Conservation (phyloP, 2,888 invertebrate genomes). For the Platypus cylindrus region DNA sequence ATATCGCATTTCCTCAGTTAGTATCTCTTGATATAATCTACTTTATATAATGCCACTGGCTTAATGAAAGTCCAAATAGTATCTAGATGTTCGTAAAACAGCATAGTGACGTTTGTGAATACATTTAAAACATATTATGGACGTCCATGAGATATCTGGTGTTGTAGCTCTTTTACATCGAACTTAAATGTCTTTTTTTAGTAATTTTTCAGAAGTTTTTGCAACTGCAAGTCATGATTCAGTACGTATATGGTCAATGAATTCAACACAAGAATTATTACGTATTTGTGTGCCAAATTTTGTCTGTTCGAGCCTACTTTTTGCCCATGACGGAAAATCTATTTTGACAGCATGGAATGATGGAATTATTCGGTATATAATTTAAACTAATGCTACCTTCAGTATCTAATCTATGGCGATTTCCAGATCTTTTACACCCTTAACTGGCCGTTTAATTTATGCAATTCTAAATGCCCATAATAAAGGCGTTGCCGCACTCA, state of each 20-base stretch:
- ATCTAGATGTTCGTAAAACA: background rate
- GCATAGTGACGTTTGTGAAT: too few species aligned
- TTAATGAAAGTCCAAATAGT: background rate
- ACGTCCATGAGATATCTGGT: too few species aligned
- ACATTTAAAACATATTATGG: too few species aligned
- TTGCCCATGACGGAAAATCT: constrained; percentile 66
- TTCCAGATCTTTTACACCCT: constrained; percentile 55
- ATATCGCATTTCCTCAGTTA: constrained; percentile 73
- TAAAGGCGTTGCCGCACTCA: constrained; percentile 76
- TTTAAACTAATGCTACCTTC: background rate
- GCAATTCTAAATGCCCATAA: constrained; percentile 81
- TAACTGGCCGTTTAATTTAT: constrained; percentile 69
- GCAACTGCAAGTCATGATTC: constrained; percentile 77
- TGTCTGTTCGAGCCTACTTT: constrained; percentile 64
- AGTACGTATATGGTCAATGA: constrained; percentile 74
- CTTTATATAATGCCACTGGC: background rate
- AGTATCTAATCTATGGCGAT: background rate
- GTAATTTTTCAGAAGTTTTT: constrained; percentile 71
- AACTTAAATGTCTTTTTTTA: constrained; percentile 30
- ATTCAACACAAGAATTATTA: constrained; percentile 64
- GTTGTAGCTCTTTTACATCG: too few species aligned
- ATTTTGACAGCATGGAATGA: constrained; percentile 79
- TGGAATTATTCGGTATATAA: constrained; percentile 50
- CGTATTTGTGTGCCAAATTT: constrained; percentile 81
- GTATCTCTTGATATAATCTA: constrained; percentile 25